These are phyloP conservation scores for Agapornis canus DNA, from an alignment of 2,797 vertebrate species.

Conservation along the genomic window DNA sequence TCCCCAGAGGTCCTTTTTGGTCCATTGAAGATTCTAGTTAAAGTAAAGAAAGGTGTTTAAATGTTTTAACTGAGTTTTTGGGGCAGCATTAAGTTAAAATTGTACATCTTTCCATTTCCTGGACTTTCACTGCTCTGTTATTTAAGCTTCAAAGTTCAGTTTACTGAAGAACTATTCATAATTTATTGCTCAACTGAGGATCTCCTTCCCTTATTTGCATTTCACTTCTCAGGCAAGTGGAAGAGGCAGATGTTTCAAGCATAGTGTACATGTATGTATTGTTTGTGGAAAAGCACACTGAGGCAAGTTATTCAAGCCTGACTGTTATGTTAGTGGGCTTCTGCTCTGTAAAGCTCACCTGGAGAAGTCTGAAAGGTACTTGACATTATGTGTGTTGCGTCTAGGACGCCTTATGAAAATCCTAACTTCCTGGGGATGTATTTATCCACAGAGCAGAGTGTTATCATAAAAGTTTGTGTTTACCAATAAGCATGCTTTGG, in stretches of 20 bases:
- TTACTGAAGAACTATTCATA: slow-evolving; percentile 20
- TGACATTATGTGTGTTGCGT: background rate
- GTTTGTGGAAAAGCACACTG: background rate
- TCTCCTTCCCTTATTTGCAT: background rate
- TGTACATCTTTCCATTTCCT: slow-evolving; percentile 15
- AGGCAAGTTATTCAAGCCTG: background rate
- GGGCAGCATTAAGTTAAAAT: slow-evolving; percentile 16
- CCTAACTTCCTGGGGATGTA: background rate
- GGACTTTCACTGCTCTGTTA: slow-evolving; percentile 9
- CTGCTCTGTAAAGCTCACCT: background rate
- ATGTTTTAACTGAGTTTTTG: slow-evolving; percentile 30
- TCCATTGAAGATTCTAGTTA: slow-evolving; percentile 36
- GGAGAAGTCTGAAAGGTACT: background rate
- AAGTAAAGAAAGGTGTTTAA: slow-evolving; percentile 45
- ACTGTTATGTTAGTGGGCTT: background rate
- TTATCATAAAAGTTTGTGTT: background rate
- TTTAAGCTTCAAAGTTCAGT: slow-evolving; percentile 40
- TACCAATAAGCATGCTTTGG: background rate
- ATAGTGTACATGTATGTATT: background rate
- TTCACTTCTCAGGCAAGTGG: slow-evolving; percentile 1
- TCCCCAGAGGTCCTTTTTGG: slow-evolving; percentile 19
- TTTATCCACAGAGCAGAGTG: background rate
- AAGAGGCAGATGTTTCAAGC: background rate
- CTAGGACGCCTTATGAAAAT: background rate
- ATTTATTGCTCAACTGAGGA: background rate